Conservation (phyloP, 37 sponge, comb jelly and placozoan species). For the Halisarca cf. caerulea region DNA sequence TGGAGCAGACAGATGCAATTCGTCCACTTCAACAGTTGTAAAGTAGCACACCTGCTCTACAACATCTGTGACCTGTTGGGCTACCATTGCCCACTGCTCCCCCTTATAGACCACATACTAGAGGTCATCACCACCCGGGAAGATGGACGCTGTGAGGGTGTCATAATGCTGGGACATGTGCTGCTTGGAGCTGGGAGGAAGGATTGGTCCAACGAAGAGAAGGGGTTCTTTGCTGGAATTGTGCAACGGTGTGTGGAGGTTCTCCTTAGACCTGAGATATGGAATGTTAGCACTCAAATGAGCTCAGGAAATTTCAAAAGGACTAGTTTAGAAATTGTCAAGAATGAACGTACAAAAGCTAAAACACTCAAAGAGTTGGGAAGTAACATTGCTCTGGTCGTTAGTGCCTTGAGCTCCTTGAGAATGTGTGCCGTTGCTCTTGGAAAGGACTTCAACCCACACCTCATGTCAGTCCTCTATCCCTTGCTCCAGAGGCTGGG, state of each 20-base stretch:
- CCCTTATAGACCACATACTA: conserved; percentile 46
- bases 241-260: background rate
- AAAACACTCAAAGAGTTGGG: conserved; percentile 13
- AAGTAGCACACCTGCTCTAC: conserved; percentile 15
- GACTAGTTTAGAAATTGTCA: background rate
- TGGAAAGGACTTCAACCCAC: conserved; percentile 35
- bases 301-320: background rate
- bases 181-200: conserved; percentile 37
- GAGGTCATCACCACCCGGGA: conserved; percentile 27
- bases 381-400: conserved; percentile 1
- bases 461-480: conserved; percentile 46
- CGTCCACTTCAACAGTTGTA: conserved; percentile 28
- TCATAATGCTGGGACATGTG: conserved; percentile 35
- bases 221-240: background rate
- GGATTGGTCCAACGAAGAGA: background rate
- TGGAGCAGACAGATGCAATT: conserved; percentile 28
- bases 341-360: background rate
- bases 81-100: conserved; percentile 23
- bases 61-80: conserved; percentile 59
- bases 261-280: background rate
- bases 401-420: conserved; percentile 34
- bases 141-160: conserved; percentile 18
- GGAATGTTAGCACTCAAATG: background rate
- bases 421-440: conserved; percentile 38
- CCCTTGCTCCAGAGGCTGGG: conserved; percentile 53